Evolutionary conservation across 2,888 invertebrate species (phyloP).

Genomic region (Didymodactylos carnosus): DNA sequence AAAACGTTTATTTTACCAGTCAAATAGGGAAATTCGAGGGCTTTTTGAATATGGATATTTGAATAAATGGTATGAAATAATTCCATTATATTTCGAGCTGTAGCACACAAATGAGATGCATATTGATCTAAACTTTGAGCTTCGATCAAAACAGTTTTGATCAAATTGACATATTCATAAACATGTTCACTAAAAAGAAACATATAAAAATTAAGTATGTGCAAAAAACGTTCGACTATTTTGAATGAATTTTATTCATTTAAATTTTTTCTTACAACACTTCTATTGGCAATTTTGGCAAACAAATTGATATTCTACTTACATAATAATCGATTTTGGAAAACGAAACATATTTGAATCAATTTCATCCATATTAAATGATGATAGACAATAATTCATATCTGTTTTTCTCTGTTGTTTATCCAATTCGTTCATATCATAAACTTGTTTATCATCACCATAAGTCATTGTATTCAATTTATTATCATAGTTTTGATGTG

Average conservation of each 20-base stretch:
- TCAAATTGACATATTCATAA: neutral
- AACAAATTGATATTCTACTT: no score
- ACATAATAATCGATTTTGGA: neutral
- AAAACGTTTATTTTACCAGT: neutral
- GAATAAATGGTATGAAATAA: neutral
- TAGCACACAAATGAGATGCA: neutral
- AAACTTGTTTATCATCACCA: neutral
- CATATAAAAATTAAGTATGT: neutral
- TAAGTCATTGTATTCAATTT: neutral
- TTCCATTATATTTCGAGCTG: neutral
- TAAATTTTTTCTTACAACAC: no score
- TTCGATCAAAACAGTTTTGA: neutral
- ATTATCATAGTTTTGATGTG: neutral
- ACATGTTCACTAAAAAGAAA: neutral
- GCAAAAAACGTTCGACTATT: no score
- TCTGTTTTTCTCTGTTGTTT: neutral
- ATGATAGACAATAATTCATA: neutral
- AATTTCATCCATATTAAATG: neutral
- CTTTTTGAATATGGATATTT: neutral
- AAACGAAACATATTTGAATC: constrained; percentile 1
- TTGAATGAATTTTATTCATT: no score
- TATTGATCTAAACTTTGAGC: neutral
- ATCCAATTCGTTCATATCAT: neutral
- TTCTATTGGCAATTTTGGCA: no score
- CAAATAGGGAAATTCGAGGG: neutral